Conservation (phyloP, 2,113 vertebrate genomes). For the Centropristis striata region DNA sequence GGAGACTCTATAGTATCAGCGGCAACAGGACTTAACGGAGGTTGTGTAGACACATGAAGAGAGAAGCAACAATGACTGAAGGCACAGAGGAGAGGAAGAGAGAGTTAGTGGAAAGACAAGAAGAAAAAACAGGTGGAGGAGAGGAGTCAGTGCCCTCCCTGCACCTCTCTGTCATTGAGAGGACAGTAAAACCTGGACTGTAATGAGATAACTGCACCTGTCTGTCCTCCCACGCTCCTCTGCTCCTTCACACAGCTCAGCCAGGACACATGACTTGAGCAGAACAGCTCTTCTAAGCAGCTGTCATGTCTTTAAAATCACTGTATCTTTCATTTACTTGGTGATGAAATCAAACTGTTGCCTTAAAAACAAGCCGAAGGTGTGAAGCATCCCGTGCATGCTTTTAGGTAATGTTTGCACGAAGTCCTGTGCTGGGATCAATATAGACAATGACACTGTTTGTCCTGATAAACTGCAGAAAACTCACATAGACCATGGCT, state of each 20-base stretch:
- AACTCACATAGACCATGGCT: slow-evolving; percentile 6
- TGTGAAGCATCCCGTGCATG: not conserved
- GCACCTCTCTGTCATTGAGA: slow-evolving; percentile 52
- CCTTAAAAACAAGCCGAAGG: slow-evolving; percentile 9
- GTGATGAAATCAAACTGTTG: slow-evolving; percentile 46
- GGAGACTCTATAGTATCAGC: slow-evolving; percentile 5
- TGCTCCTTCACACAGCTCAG: slow-evolving; percentile 34
- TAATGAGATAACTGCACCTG: slow-evolving; percentile 55
- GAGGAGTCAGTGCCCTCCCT: slow-evolving; percentile 32
- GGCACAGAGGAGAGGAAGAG: not conserved
- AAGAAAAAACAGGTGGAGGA: slow-evolving; percentile 44
- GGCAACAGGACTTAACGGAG: slow-evolving; percentile 31
- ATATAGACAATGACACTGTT: slow-evolving; percentile 35
- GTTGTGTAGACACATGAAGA: not conserved
- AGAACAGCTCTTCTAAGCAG: not conserved
- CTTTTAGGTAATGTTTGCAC: slow-evolving; percentile 25
- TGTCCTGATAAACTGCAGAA: slow-evolving; percentile 51
- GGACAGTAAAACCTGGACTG: slow-evolving; percentile 49
- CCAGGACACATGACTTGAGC: slow-evolving; percentile 17
- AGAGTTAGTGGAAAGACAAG: slow-evolving; percentile 2
- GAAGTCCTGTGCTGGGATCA: slow-evolving; percentile 34
- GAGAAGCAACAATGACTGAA: not conserved
- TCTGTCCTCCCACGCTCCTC: slow-evolving; percentile 18
- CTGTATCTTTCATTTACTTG: not conserved
- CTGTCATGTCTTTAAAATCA: slow-evolving; percentile 3